Percentiles rank a stretch among this genome's conserved stretches.
phyloP scores from a whole-genome alignment of 2,113 vertebrate genomes.

The Opisthocomus hoazin region DNA sequence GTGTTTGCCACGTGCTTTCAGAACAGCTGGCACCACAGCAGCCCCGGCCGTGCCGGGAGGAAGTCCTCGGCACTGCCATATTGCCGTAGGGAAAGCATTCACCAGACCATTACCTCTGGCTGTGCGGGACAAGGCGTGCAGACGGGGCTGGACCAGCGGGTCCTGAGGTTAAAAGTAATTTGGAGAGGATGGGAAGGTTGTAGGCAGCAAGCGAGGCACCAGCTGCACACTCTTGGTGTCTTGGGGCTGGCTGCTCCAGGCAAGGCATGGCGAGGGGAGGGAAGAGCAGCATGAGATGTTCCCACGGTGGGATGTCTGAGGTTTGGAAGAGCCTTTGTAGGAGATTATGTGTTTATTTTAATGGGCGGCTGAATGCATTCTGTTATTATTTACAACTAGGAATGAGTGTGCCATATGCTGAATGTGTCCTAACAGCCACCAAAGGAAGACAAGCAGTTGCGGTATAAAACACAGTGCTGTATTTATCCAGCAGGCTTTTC shows the following conservation, averaged over 20 bases:
- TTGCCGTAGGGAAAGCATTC: neutral
- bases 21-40: neutral
- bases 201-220: neutral
- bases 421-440: neutral
- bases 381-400: conserved; percentile 42
- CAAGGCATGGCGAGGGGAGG: neutral
- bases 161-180: neutral
- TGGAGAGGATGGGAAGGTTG: neutral
- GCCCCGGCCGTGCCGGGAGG: rapidly evolving
- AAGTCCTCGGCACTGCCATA: neutral
- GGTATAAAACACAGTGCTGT: neutral
- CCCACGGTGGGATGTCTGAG: neutral
- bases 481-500: conserved; percentile 18
- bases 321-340: neutral
- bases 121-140: neutral
- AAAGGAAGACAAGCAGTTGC: neutral
- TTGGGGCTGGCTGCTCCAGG: neutral
- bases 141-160: neutral
- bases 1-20: neutral
- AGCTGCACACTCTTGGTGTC: neutral
- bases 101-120: rapidly evolving
- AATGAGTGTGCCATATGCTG: conserved; percentile 3
- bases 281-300: neutral
- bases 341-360: neutral
- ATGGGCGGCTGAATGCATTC: neutral